Evolutionary conservation across 2,113 vertebrate species (phyloP), one percentile per base, ranked within the genome.

Genomic region (Panurus biarmicus): DNA sequence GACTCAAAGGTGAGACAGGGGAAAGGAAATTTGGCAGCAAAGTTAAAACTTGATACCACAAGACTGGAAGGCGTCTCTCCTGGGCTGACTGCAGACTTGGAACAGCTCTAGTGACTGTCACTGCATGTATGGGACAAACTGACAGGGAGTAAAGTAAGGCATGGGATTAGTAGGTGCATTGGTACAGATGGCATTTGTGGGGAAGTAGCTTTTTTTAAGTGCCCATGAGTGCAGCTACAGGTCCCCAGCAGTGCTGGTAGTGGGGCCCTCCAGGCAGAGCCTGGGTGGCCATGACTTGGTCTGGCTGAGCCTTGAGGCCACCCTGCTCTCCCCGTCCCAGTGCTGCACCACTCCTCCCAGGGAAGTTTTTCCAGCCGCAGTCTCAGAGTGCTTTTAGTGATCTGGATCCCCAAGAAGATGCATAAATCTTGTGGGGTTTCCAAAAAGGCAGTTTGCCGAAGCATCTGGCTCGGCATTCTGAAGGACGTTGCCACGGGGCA

Each of bases 401-500:
- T 23, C 40, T 4, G 45, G 6, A n/a, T 33, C 15, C 14, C 47
- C 35, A 8, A 4, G 36, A 28, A 12, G 11, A 22, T 56, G 10
- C 0, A 1, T 48, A 3, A 29, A 4, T 21, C 38, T 54, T 7
- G 25, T 2, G 5, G 22, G 6, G 12, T 51, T 82, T 23, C 42
- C 74, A 17, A 11, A 47, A 31, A 21, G 22, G 28, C 24, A 5
- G 6, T 33, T 35, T 40, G 13, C 56, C 24, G 5, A 20, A 35
- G 20, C 25, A 9, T 14, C 25, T 6, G 36, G 4, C 36, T 70
- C 6, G 14, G 45, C 40, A 8, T 22, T 13, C 61, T 1, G 50
- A 17, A 19, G 35, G 35, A 57, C 10, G 5, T 3, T n/a, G 31
- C 33, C 40, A 10, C 19, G 12, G 74, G 45, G 50, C 44, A 9